phyloP scores from a whole-genome alignment of 2,888 invertebrate genomes.

The Parthenolecanium corni region DNA sequence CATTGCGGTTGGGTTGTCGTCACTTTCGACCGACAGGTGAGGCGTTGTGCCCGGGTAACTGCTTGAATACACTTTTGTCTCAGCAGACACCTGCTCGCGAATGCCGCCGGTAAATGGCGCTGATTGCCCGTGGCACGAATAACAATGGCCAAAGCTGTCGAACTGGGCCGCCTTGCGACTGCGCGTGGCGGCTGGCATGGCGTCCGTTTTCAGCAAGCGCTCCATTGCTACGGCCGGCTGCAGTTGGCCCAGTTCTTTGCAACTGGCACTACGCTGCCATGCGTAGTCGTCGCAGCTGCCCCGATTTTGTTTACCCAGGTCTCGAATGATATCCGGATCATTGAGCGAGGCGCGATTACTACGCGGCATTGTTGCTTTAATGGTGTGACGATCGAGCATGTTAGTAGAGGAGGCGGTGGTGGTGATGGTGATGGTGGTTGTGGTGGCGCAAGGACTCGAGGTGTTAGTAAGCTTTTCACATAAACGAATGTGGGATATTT shows the following conservation, averaged over 20 bases:
- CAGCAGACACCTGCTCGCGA: background rate
- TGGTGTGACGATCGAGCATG: too few relatives aligned
- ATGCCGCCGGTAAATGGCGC: constrained; percentile 8
- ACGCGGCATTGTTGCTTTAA: background rate
- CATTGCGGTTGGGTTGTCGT: constrained; percentile 51
- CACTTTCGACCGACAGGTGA: constrained; percentile 51
- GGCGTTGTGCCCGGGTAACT: constrained; percentile 71
- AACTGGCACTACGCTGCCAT: constrained; percentile 73
- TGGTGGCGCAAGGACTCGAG: background rate
- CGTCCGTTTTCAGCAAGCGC: constrained; percentile 7
- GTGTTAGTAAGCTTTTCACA: constrained; percentile 18
- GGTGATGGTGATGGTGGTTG: background rate
- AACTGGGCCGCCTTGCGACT: background rate
- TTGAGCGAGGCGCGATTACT: background rate
- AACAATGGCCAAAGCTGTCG: constrained; percentile 23
- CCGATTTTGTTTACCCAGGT: constrained; percentile 1
- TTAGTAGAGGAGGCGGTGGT: too few relatives aligned
- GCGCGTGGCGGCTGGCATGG: too few relatives aligned
- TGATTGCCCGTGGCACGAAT: constrained; percentile 22
- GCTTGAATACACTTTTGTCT: constrained; percentile 65
- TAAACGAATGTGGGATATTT: constrained; percentile 8
- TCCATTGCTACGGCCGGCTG: background rate
- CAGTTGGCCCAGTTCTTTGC: constrained; percentile 51
- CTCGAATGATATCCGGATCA: constrained; percentile 26
- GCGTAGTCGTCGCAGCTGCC: background rate